Base-by-base conservation (phyloP, 2,888 invertebrate genomes). In the Lasioglossum villosulum region DNA sequence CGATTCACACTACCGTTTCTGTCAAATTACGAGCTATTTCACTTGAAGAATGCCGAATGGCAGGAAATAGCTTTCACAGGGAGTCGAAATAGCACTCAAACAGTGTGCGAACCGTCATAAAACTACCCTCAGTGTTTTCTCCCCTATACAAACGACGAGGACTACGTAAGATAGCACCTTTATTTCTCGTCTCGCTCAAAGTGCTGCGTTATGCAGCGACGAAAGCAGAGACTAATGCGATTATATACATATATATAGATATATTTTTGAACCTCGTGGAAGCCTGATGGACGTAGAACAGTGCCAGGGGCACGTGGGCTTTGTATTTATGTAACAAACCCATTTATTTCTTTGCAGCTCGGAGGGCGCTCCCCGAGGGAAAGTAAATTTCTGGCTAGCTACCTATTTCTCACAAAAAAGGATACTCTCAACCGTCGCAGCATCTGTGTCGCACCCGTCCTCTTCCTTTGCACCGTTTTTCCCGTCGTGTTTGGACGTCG, bases 241-340 rank as follows among this genome's bases (percentile, higher is more conserved):
- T 76, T 75, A 77, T 83, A 86, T 87, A 86, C 83, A 82, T 75
- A 42, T 42, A 42, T 42, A 42, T 42, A 42, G 10, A 87, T 86
- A 86, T 86, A 82, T 75, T 71, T 83, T 75, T 68, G 72, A 79
- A 66, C 19, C 77, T 42, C 34, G n/a, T 23, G n/a, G 27, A 59
- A 19, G 37, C 37, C 39, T 74, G 86, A 87, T 74, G 72, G 80
- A 79, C 79, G 81, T 59, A 37, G 56, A 48, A 72, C 45, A 48
- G 48, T 14, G 27, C 52, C 74, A 23, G 72, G 30, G 63, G 37
- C 81, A 73, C 63, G 78, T 82, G 71, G 81, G 79, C 82, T 80
- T 86, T 88, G 89, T 88, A 86, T 88, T 89, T 89, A 79, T 78
- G 86, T 86, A 88, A 89, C 89, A 89, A 88, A 89, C 86, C 89